These are phyloP conservation scores for Drosophila peninsularis DNA, from an alignment of 2,888 invertebrate species.

Conservation along the genomic window DNA sequence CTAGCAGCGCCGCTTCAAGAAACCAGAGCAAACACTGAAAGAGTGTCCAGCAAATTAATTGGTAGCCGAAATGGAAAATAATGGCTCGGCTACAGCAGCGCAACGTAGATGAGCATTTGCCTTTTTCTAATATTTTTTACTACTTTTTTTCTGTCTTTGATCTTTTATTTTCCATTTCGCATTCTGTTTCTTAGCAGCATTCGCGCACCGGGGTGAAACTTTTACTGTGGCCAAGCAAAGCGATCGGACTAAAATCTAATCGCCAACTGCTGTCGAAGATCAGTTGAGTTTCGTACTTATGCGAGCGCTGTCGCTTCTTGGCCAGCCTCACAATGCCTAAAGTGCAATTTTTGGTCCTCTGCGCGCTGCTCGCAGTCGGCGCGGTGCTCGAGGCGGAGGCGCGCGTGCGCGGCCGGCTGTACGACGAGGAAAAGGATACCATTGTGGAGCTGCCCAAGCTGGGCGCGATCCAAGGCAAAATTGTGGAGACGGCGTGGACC, in stretches of 20 bases:
- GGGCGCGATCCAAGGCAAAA: slow-evolving; percentile 78
- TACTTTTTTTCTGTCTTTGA: slow-evolving; percentile 27
- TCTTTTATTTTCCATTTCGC: slow-evolving; percentile 46
- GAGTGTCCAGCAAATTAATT: slow-evolving; percentile 42
- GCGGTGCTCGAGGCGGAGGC: slow-evolving; percentile 14
- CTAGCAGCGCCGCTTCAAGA: slow-evolving; percentile 22
- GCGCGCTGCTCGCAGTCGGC: slow-evolving; percentile 6
- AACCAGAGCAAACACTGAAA: slow-evolving; percentile 43
- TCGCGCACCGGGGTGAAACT: slow-evolving; percentile 59
- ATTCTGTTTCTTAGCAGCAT: slow-evolving; percentile 47
- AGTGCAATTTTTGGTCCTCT: slow-evolving; percentile 41
- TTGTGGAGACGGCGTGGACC: slow-evolving; percentile 80
- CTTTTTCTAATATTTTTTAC: slow-evolving; percentile 18
- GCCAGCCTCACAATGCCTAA: slow-evolving; percentile 7
- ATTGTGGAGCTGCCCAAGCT: slow-evolving; percentile 79
- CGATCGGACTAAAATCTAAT: slow-evolving; percentile 56
- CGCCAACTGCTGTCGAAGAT: slow-evolving; percentile 29
- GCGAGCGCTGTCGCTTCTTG: slow-evolving; percentile 44
- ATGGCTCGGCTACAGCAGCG: slow-evolving; percentile 34
- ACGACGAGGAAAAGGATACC: slow-evolving; percentile 76
- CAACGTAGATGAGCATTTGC: slow-evolving; percentile 25
- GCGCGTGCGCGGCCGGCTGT: slow-evolving; percentile 43
- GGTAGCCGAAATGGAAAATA: slow-evolving; percentile 52
- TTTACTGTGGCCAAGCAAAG: slow-evolving; percentile 36
- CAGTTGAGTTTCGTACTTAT: slow-evolving; percentile 61